Percentiles rank a stretch among this genome's conserved stretches.
Evolutionary conservation across 2,797 vertebrate species (phyloP).

Genomic region (Tamandua tetradactyla): DNA sequence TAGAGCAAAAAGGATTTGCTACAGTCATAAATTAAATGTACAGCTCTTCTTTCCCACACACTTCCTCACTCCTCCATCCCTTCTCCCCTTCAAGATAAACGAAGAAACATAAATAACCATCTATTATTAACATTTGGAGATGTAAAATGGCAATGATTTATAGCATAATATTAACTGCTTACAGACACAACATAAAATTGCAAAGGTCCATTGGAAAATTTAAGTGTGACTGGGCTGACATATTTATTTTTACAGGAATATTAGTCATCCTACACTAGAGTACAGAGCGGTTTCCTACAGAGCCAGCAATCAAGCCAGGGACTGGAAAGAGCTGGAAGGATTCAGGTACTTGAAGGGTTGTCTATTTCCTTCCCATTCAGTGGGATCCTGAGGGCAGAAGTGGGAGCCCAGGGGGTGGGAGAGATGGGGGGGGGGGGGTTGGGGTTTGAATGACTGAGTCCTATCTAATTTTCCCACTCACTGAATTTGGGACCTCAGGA

Average conservation of each 20-base stretch:
- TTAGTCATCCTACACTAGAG: neutral
- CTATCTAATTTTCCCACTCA: neutral
- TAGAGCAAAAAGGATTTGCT: neutral
- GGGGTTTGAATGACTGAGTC: neutral
- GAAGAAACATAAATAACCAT: constrained; percentile 56
- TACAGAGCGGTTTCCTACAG: neutral
- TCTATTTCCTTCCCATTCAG: neutral
- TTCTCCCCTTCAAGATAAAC: constrained; percentile 38
- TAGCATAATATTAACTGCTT: constrained; percentile 4
- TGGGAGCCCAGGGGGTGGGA: no score
- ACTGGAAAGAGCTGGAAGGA: neutral
- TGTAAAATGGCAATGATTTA: constrained; percentile 39
- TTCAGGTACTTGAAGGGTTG: neutral
- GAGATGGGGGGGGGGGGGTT: no score
- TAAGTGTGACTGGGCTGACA: neutral
- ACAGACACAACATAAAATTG: constrained; percentile 4
- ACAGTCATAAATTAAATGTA: constrained; percentile 33
- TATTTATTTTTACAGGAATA: constrained; percentile 37
- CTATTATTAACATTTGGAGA: constrained; percentile 27
- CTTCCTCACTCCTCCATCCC: neutral
- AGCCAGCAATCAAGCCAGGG: neutral
- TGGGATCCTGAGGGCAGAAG: neutral
- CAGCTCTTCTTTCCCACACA: neutral
- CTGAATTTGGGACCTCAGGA: neutral
- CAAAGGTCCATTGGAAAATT: constrained; percentile 22